phyloP scores from a whole-genome alignment of 1,140 invertebrate genomes.

The Trachymyrmex septentrionalis region DNA sequence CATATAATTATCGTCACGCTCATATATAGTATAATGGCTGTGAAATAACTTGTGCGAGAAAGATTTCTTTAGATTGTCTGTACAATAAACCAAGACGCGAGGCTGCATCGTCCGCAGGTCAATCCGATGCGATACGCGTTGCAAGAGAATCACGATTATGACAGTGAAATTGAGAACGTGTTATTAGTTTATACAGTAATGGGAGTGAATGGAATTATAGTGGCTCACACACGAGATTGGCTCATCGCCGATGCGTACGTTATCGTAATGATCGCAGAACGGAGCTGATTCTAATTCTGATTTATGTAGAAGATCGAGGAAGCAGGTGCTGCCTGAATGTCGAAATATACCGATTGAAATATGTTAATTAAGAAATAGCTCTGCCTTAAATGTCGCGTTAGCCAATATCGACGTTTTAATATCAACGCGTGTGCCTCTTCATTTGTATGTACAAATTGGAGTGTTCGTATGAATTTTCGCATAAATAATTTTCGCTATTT shows the following conservation, averaged over 20 bases:
- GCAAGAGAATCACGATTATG: conserved; percentile 33
- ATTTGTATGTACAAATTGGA: too few relatives aligned
- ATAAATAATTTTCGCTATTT: too few relatives aligned
- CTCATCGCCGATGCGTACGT: conserved; percentile 19
- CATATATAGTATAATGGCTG: conserved; percentile 16
- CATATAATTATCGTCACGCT: not conserved
- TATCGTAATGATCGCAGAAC: conserved; percentile 36
- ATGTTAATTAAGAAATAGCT: not conserved
- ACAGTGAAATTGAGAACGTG: conserved; percentile 50
- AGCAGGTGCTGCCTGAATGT: not conserved
- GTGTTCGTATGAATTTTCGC: not conserved
- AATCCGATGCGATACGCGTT: not conserved
- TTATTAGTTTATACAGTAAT: conserved; percentile 38
- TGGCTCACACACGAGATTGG: conserved; percentile 50
- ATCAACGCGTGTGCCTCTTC: not conserved
- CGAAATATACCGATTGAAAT: not conserved
- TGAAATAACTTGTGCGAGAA: not conserved
- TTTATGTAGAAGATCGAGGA: conserved; percentile 24
- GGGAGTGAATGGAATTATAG: conserved; percentile 37
- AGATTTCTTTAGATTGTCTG: not conserved
- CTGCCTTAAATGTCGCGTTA: not conserved
- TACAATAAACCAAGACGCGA: not conserved
- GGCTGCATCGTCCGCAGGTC: not conserved
- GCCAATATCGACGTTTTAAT: not conserved
- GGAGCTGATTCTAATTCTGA: not conserved